Conservation (phyloP, 1,140 invertebrate genomes). For the Gyrodactylus salaris region DNA sequence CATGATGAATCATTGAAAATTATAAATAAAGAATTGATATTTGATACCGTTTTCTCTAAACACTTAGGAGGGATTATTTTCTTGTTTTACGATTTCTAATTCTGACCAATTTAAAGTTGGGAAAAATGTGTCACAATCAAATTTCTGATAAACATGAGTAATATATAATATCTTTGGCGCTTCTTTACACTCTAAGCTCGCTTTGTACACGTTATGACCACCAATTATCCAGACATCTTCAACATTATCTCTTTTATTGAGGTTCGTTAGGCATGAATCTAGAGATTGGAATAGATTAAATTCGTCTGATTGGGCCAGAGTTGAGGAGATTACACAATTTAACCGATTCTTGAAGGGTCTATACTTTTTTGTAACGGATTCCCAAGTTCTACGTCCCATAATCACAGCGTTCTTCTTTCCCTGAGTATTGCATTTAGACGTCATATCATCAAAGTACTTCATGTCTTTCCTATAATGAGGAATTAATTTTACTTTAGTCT, state of each 20-base stretch:
- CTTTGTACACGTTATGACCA: neutral
- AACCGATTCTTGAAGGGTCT: neutral
- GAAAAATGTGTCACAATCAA: neutral
- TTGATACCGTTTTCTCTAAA: neutral
- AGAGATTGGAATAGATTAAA: neutral
- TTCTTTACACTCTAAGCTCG: neutral
- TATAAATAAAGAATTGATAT: neutral
- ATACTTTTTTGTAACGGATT: neutral
- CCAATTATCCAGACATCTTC: neutral
- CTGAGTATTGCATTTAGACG: neutral
- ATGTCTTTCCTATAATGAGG: neutral
- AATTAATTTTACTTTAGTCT: neutral
- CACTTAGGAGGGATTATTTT: neutral
- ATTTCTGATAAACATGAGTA: neutral
- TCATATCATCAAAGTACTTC: neutral
- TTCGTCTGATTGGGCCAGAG: neutral
- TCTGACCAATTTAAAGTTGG: neutral
- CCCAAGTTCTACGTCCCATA: neutral
- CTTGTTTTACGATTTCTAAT: neutral
- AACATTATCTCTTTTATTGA: neutral
- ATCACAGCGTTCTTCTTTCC: neutral
- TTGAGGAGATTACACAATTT: neutral
- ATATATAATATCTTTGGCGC: neutral
- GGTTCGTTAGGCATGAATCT: neutral
- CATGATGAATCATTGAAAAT: neutral